Percentiles rank a stretch among this genome's conserved stretches.
phyloP scores from a whole-genome alignment of 2,113 vertebrate genomes.

The Lampris megalopsis region DNA sequence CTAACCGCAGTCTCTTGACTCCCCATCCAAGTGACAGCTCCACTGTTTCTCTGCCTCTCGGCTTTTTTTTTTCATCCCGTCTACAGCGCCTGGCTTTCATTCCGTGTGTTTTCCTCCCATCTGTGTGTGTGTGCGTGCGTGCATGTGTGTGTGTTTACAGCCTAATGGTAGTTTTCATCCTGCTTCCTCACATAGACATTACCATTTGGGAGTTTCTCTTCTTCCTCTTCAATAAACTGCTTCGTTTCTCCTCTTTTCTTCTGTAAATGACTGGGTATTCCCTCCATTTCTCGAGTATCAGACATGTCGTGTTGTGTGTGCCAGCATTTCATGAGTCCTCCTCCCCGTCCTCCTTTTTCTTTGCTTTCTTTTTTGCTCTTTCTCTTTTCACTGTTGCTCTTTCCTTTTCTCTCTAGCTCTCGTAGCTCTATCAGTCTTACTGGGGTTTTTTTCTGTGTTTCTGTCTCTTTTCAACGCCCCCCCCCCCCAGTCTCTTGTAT shows the following conservation, averaged over 20 bases:
- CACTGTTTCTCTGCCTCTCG: slow-evolving; percentile 24
- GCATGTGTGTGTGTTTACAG: background rate
- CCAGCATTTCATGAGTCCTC: background rate
- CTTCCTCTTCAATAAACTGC: slow-evolving; percentile 1
- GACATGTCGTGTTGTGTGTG: background rate
- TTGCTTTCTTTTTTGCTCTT: background rate
- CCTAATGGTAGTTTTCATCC: slow-evolving; percentile 7
- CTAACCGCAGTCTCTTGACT: slow-evolving; percentile 50
- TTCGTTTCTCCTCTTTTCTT: slow-evolving; percentile 10
- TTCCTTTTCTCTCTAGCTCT: background rate
- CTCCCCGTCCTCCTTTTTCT: slow-evolving; percentile 1
- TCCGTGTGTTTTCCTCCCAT: slow-evolving; percentile 4
- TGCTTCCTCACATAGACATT: slow-evolving; percentile 20
- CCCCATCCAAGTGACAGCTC: slow-evolving; percentile 34
- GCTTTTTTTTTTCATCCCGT: slow-evolving; percentile 28
- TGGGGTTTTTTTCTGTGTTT: background rate
- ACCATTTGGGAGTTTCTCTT: slow-evolving; percentile 7
- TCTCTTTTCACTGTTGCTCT: background rate
- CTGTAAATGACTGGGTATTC: slow-evolving; percentile 7
- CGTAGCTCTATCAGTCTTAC: too few species aligned
- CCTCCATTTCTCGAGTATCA: slow-evolving; percentile 13
- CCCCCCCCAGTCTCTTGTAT: slow-evolving; percentile 6
- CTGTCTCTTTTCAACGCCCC: background rate
- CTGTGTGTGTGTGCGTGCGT: background rate
- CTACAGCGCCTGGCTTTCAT: background rate